Conservation (phyloP, 2,888 invertebrate genomes). For the Phengaris arion region DNA sequence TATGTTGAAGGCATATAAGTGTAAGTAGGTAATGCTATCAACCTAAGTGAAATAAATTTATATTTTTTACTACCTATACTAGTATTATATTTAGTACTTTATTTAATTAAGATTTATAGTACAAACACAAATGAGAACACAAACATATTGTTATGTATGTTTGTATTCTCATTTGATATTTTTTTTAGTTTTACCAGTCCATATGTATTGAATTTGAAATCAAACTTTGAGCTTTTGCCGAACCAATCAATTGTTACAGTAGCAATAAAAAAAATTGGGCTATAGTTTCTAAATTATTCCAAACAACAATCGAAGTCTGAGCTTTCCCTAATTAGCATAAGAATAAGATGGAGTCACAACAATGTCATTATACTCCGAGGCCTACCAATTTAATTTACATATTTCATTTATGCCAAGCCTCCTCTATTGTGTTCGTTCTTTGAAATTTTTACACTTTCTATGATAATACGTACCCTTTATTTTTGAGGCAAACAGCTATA, state of each 20-base stretch:
- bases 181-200: background rate
- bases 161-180: background rate
- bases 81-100: no score
- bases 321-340: slow-evolving; percentile 71
- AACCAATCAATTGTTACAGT: background rate
- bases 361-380: slow-evolving; percentile 17
- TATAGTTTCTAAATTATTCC: slow-evolving; percentile 27
- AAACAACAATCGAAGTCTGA: slow-evolving; percentile 30
- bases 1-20: no score
- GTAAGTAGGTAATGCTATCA: no score
- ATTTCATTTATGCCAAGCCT: slow-evolving; percentile 21
- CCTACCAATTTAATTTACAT: slow-evolving; percentile 15
- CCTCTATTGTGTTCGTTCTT: slow-evolving; percentile 1
- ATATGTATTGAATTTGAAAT: background rate
- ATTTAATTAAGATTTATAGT: no score
- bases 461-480: background rate
- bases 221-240: background rate
- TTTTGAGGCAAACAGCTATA: background rate
- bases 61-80: no score
- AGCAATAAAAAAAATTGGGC: slow-evolving; percentile 9
- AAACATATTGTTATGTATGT: no score
- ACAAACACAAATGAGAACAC: no score
- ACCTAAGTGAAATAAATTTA: no score
- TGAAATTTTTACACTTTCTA: slow-evolving; percentile 20
- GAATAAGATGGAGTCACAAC: slow-evolving; percentile 42